Evolutionary conservation across 2,888 invertebrate species (phyloP), one percentile per base, ranked within the genome.

Genomic region (Kryphioiulus occultus): DNA sequence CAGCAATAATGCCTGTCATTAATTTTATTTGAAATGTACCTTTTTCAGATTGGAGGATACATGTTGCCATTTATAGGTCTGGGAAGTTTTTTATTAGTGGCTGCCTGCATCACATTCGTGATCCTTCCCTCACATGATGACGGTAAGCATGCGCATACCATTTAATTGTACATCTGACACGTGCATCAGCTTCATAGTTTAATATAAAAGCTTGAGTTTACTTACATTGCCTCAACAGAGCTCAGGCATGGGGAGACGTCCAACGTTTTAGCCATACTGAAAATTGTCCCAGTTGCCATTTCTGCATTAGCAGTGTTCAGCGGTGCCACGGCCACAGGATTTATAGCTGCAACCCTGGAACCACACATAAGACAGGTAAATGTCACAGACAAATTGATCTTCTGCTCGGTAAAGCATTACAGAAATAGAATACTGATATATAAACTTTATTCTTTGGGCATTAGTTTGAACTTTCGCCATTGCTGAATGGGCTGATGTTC

Each of bases 281-380:
- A 93, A 90, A 95, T 96, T 87, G 96, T 96, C n/a, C 95, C 95
- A 35, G 95, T 96, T 2, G 91, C 95, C 78, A 91, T 96, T 68
- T 93, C 96, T 0, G 94, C 95, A 68, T 92, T 94, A 88, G 95
- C 95, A 90, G 96, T 96, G 90, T 94, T 95, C 89, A 95, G 94
- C 0, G 96, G 96, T 0, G 95, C 96, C 89, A 94, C 95, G 93
- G 96, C 96, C 90, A 96, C 96, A 86, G 96, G 96, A 32, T 98
- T 97, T 92, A 93, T 98, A 32, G 96, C 96, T 91, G 97, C 98
- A 0, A 97, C 97, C 0, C 93, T 98, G 32, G 96, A 97, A 90
- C 96, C 96, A 0, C 98, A 98, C 93, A 93, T 98, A 19, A 92
- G 95, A 89, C 93, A 94, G 92, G 94, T 94, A 92, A 44, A 44